Percentiles rank a stretch among this genome's conserved stretches.
Conservation (phyloP, 2,888 invertebrate genomes). For the Sinelater perroti region DNA sequence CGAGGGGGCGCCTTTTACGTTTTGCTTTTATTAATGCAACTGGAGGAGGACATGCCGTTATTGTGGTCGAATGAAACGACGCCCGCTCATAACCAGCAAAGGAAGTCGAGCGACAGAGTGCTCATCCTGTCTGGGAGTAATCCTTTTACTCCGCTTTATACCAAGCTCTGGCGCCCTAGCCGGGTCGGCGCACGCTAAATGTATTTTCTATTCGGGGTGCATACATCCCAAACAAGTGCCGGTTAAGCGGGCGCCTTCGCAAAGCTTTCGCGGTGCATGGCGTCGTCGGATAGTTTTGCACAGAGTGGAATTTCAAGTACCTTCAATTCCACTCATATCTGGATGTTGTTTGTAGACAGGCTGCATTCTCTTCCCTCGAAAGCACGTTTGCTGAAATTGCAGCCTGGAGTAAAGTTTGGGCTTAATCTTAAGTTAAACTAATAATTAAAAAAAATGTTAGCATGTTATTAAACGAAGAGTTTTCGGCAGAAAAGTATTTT, state of each 20-base stretch:
- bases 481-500: no score
- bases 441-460: no score
- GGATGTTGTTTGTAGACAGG: no score
- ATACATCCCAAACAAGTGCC: constrained; percentile 14
- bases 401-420: no score
- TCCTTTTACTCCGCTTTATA: constrained; percentile 14
- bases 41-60: background rate
- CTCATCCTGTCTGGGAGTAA: constrained; percentile 16
- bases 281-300: background rate
- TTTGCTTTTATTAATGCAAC: no score
- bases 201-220: constrained; percentile 11
- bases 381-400: no score
- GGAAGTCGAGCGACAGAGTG: constrained; percentile 16
- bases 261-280: background rate
- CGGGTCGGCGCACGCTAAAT: constrained; percentile 12
- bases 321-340: background rate
- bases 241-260: constrained; percentile 2
- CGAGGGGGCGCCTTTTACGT: no score
- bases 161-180: constrained; percentile 9
- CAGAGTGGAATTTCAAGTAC: background rate
- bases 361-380: no score
- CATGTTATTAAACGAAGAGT: no score
- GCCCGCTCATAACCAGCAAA: constrained; percentile 5
- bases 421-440: no score
- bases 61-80: background rate